phyloP scores from a whole-genome alignment of 2,888 invertebrate species.

The Oxycera nigricornis region DNA sequence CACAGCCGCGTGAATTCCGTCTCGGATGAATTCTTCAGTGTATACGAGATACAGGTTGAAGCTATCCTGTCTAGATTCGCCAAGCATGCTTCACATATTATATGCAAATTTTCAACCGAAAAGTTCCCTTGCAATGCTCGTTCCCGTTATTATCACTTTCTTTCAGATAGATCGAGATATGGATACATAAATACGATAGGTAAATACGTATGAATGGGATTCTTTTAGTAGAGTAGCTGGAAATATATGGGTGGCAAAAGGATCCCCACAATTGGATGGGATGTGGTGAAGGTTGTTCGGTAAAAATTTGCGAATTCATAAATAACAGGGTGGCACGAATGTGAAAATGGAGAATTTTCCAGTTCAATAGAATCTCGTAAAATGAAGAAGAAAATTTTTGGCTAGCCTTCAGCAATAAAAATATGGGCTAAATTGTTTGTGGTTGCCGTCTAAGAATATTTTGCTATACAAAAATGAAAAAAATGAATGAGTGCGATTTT shows the following conservation, averaged over 20 bases:
- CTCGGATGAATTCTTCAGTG: background rate
- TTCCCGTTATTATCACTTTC: no score
- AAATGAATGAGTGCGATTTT: no score
- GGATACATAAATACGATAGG: no score
- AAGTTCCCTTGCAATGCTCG: conserved; percentile 19
- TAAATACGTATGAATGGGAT: no score
- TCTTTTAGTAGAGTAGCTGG: no score
- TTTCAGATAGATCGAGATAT: no score
- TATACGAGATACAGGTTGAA: conserved; percentile 8
- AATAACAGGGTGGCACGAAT: conserved; percentile 31
- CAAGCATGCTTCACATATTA: no score
- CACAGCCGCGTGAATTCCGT: no score
- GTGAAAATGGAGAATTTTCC: conserved; percentile 33
- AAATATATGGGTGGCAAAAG: background rate
- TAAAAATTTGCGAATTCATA: conserved; percentile 37
- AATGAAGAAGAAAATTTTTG: conserved; percentile 2
- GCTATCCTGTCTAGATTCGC: conserved; percentile 1
- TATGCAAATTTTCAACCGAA: background rate
- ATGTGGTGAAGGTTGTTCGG: conserved; percentile 9
- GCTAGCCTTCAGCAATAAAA: background rate
- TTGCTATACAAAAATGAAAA: no score
- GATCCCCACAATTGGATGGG: background rate
- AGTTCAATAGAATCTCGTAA: conserved; percentile 19
- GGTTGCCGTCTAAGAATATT: background rate
- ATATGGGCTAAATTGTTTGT: background rate